Evolutionary conservation across 2,113 vertebrate genomes (phyloP).

Genomic region (Hystrix brachyura): DNA sequence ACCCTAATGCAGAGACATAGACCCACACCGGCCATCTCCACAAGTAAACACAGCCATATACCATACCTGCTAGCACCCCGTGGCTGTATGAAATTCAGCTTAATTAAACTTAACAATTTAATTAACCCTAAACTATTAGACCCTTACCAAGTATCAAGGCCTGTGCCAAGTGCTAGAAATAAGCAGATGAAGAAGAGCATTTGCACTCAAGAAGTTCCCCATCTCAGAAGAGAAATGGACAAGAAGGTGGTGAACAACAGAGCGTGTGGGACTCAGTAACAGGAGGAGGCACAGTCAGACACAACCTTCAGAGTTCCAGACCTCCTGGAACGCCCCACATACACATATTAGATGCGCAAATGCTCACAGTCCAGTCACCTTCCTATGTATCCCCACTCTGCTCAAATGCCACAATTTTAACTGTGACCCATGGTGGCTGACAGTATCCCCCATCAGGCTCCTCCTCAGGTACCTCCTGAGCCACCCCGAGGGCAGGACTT

Average conservation of each 20-base stretch:
- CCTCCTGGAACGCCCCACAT: background rate
- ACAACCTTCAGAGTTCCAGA: background rate
- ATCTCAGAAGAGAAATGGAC: background rate
- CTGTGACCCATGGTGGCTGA: background rate
- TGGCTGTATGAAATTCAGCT: background rate
- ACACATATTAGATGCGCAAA: background rate
- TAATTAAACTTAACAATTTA: constrained; percentile 41
- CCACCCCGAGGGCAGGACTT: background rate
- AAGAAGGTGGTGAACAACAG: background rate
- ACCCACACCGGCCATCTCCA: background rate
- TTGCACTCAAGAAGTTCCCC: constrained; percentile 8
- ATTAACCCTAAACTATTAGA: constrained; percentile 38
- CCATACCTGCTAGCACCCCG: background rate
- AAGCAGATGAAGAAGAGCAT: background rate
- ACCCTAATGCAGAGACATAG: background rate
- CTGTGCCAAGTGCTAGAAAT: background rate
- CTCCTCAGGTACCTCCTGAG: no score
- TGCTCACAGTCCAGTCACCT: background rate
- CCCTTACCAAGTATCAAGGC: background rate
- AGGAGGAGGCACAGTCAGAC: background rate
- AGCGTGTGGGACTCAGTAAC: no score
- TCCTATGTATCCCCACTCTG: background rate
- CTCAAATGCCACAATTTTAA: background rate
- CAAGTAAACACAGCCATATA: background rate
- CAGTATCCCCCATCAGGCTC: background rate